Base-by-base conservation (phyloP, 2,797 vertebrate genomes). In the Lycodopsis pacificus region DNA sequence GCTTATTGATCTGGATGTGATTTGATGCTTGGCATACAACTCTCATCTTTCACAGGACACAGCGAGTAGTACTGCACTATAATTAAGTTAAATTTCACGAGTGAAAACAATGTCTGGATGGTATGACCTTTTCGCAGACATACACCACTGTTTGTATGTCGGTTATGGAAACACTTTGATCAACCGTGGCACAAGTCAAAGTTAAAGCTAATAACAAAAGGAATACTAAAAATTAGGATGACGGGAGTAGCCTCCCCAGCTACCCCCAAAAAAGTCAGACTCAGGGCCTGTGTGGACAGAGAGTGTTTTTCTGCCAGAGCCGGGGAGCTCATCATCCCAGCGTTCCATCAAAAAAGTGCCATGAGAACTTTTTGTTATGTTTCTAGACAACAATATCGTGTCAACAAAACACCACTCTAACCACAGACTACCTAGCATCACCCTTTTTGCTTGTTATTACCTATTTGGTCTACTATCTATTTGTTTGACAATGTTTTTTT, bases 1-100 rank as follows among this genome's bases (percentile, higher is more conserved):
- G 74, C 56, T 77, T 90, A 92, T 92, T 89, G 90, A 92, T 92
- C 80, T 81, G 76, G 54, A 68, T 88, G 80, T 81, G 85, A 91
- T 89, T 90, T 87, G 86, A 90, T 86, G 76, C 76, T 87, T 77
- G 73, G 77, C 77, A 69, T 69, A 81, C 79, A 72, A 72, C 72
- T 82, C 62, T 76, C 74, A 87, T 86, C 82, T 82, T 70, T 86
- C 75, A 87, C 66, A 58, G 62, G 72, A 86, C 27, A 68, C 46
- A 54, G 56, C 14, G 11, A 49, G 64, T 38, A 76, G 53, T 34
- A 85, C 65, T 68, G 72, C 59, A 46, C 74, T 48, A 69, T 79
- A 82, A 87, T 85, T 82, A 82, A 77, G 73, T 82, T 79, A 36
- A 66, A 71, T 77, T 81, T 73, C 73, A 78, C 53, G 69, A 76